Conservation (phyloP, 2,888 invertebrate genomes). For the Eupeodes luniger region DNA sequence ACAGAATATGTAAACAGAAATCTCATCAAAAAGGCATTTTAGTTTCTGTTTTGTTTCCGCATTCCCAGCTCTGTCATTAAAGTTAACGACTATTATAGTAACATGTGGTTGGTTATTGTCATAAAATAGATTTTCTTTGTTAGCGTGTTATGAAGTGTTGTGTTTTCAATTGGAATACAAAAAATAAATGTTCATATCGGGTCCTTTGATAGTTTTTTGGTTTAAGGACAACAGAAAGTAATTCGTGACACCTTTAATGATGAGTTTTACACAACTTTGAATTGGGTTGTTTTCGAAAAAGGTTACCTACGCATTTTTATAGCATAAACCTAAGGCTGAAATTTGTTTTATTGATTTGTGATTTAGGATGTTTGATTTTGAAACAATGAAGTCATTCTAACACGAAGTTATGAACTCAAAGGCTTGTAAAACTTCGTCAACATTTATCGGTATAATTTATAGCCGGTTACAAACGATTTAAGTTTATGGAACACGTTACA, state of each 20-base stretch:
- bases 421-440: no score
- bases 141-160: conserved; percentile 3
- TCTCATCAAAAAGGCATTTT: conserved; percentile 27
- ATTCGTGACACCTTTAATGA: conserved; percentile 31
- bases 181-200: background rate
- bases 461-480: no score
- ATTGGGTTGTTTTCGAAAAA: background rate
- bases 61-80: background rate
- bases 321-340: background rate
- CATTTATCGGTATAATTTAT: no score
- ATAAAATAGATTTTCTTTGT: conserved; percentile 25
- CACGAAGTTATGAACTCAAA: no score
- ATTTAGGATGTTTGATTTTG: background rate
- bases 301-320: background rate
- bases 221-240: conserved; percentile 16
- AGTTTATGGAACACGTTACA: no score
- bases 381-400: conserved; percentile 1
- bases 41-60: conserved; percentile 11
- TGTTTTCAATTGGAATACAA: background rate
- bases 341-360: conserved; percentile 6
- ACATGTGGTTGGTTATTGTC: conserved; percentile 29
- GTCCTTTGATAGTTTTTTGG: background rate
- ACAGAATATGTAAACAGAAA: conserved; percentile 43
- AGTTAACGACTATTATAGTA: conserved; percentile 28
- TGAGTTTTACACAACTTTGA: background rate